Evolutionary conservation across 2,888 invertebrate genomes (phyloP), one percentile per base, ranked within the genome.

Genomic region (Tricholauxania praeusta): DNA sequence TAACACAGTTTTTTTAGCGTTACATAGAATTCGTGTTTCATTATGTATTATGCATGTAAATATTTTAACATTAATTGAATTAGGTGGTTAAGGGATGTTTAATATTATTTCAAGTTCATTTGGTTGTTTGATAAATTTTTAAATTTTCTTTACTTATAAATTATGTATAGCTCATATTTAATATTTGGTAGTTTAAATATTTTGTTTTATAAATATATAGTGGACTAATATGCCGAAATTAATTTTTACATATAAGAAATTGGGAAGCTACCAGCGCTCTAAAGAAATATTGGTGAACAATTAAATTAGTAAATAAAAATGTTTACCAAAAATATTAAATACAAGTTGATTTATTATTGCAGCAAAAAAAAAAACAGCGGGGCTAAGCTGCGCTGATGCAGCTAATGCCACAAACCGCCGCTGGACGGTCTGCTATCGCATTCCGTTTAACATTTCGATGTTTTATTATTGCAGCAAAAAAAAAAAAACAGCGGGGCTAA

Each of bases 21-120:
- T 72, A 72, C 73, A 70, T 78, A 79, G 78, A 60, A 57, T 59
- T 57, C 57, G 48, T 64, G 71, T 59, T n/a, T 48, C 67, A 72
- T 73, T 80, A 80, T 78, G 76, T 79, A 78, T 5, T 77, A 72
- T 76, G 72, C 74, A 65, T 78, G 75, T 77, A 75, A 77, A 80
- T 76, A 78, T 79, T 79, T 72, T 71, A 67, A 55, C 57, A 67
- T 55, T 66, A 52, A 32, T 63, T 63, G 47, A 66, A 52, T 67
- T 55, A 66, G 67, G 67, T 67, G 67, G 67, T 57, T 67, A 67
- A 55, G 55, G 17, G 55, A 28, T 15, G n/a, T 15, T 57, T 6
- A 57, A 57, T 57, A 57, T 57, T 57, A 57, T 47, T 67, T 64
- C 22, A 39, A 39, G 14, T 62, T 62, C 32, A n/a, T 17, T 62